A percentile compares a stretch with the other conserved stretches of the same genome.
Conservation (phyloP, 2,888 invertebrate genomes). For the Oxystoma pomonae region DNA sequence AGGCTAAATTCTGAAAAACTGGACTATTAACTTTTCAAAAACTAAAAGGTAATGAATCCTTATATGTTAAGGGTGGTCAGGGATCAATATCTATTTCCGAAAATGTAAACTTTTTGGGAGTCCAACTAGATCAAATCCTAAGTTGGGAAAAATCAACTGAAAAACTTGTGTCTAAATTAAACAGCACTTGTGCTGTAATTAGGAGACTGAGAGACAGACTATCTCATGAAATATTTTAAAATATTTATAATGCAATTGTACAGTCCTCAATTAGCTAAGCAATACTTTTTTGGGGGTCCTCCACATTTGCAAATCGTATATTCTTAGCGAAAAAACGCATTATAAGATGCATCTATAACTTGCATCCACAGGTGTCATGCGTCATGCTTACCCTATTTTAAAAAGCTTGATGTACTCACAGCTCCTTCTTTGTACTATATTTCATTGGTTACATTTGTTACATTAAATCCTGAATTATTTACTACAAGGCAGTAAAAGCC, state of each 20-base stretch:
- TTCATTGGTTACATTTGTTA: not conserved
- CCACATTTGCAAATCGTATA: not conserved
- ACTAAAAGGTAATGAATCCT: not conserved
- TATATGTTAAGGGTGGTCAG: not conserved
- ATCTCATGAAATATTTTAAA: not conserved
- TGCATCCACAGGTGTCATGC: no score
- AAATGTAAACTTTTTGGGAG: no score
- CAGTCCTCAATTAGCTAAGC: not conserved
- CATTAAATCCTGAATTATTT: not conserved
- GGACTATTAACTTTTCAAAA: not conserved
- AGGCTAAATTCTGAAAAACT: not conserved
- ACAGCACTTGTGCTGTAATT: not conserved
- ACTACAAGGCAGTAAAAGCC: not conserved
- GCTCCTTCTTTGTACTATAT: not conserved
- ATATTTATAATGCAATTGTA: not conserved
- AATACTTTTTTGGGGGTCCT: not conserved
- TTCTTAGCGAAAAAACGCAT: no score
- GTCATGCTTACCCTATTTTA: not conserved
- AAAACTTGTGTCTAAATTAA: not conserved
- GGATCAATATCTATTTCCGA: no score
- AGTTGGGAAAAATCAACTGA: not conserved
- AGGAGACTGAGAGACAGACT: not conserved
- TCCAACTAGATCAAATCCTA: not conserved
- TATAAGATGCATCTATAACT: no score
- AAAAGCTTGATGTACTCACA: slow-evolving; percentile 1